Evolutionary conservation across 2,797 vertebrate genomes (phyloP).

Genomic region (Sebastes oblongus): DNA sequence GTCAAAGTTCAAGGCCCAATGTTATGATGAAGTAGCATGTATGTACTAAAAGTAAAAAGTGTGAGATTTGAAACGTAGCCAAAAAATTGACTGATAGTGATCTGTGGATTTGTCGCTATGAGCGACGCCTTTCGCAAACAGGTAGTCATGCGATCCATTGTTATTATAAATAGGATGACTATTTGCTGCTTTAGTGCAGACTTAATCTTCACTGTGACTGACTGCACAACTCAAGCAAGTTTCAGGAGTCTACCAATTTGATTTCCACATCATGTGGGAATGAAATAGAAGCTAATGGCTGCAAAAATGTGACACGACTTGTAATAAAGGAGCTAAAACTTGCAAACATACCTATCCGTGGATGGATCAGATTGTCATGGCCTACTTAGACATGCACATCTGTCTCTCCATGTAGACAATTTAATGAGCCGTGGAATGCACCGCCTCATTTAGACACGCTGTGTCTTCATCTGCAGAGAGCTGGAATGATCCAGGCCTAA

Average conservation of each 20-base stretch:
- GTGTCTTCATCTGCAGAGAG: background rate
- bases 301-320: background rate
- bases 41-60: too few species aligned
- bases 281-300: background rate
- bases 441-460: background rate
- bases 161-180: too few species aligned
- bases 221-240: background rate
- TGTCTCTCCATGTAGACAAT: background rate
- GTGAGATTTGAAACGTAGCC: too few species aligned
- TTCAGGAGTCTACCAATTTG: background rate
- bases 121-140: background rate
- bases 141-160: background rate
- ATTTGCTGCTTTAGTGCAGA: background rate
- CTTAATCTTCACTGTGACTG: background rate
- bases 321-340: background rate
- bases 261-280: background rate
- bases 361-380: background rate
- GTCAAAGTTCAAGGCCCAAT: too few species aligned
- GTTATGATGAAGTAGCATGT: too few species aligned
- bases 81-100: background rate
- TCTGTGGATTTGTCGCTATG: background rate
- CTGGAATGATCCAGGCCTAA: background rate
- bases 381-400: background rate
- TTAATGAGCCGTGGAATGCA: background rate
- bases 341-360: background rate